phyloP scores from a whole-genome alignment of 92 coral and sea anemone genomes.

The Paragorgia papillata region DNA sequence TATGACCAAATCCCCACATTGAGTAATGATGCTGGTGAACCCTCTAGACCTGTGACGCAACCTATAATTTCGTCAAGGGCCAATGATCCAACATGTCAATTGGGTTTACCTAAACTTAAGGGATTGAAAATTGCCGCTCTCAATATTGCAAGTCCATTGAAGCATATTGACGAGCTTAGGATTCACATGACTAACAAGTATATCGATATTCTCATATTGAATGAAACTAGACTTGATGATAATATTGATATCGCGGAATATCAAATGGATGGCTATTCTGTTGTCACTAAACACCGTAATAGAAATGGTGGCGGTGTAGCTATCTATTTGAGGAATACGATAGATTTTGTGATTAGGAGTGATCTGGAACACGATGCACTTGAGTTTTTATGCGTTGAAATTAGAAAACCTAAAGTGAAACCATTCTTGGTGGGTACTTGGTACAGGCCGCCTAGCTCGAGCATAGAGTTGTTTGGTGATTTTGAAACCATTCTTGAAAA shows the following conservation, averaged over 20 bases:
- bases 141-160: conserved; percentile 5
- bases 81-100: conserved; percentile 5
- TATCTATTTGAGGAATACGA: conserved; percentile 27
- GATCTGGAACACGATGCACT: conserved; percentile 31
- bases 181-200: conserved; percentile 32
- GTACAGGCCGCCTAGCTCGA: conserved; percentile 30
- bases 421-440: conserved; percentile 24
- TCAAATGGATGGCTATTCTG: conserved; percentile 42
- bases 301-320: conserved; percentile 34
- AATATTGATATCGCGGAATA: conserved; percentile 35
- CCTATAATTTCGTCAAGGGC: not conserved
- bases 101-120: conserved; percentile 11
- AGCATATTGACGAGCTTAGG: conserved; percentile 21
- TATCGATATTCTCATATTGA: conserved; percentile 37
- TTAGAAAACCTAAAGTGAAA: conserved; percentile 34
- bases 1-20: conserved; percentile 1
- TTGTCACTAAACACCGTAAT: conserved; percentile 26
- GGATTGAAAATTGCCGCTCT: conserved; percentile 8
- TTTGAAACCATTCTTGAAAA: conserved; percentile 23
- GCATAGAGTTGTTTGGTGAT: conserved; percentile 9
- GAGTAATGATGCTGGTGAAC: conserved; percentile 27
- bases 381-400: conserved; percentile 3
- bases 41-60: not conserved
- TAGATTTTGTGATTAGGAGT: conserved; percentile 19
- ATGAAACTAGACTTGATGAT: conserved; percentile 44